Conservation (phyloP, 2,797 vertebrate genomes). For the Lacerta bilineata region DNA sequence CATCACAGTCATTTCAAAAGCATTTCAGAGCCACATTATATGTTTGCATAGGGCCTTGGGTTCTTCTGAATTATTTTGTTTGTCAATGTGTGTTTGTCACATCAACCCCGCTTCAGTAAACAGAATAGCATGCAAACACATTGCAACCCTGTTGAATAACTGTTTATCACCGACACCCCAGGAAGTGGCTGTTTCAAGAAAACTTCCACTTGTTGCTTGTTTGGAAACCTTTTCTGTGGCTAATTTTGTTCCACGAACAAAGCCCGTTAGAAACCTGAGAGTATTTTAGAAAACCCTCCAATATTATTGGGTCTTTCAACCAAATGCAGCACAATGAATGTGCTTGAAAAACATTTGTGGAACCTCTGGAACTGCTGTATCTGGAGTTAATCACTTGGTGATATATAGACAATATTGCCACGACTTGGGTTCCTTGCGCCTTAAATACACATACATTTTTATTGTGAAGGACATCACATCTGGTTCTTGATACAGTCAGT, state of each 20-base stretch:
- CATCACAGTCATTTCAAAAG: neutral
- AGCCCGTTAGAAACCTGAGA: neutral
- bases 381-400: neutral
- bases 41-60: neutral
- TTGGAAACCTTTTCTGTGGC: neutral
- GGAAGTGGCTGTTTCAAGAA: neutral
- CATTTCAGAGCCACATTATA: neutral
- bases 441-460: neutral
- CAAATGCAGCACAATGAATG: neutral
- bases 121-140: neutral
- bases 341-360: neutral
- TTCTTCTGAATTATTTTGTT: neutral
- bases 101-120: neutral
- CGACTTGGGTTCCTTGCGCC: neutral
- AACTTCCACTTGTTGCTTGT: neutral
- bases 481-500: neutral
- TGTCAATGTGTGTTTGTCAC: neutral
- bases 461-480: neutral
- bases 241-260: neutral
- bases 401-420: neutral
- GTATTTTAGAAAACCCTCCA: neutral
- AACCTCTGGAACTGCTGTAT: neutral
- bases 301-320: neutral
- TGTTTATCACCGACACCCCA: neutral
- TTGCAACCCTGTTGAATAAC: neutral